Conservation (phyloP, 2,888 invertebrate species). For the Drosophila tripunctata region DNA sequence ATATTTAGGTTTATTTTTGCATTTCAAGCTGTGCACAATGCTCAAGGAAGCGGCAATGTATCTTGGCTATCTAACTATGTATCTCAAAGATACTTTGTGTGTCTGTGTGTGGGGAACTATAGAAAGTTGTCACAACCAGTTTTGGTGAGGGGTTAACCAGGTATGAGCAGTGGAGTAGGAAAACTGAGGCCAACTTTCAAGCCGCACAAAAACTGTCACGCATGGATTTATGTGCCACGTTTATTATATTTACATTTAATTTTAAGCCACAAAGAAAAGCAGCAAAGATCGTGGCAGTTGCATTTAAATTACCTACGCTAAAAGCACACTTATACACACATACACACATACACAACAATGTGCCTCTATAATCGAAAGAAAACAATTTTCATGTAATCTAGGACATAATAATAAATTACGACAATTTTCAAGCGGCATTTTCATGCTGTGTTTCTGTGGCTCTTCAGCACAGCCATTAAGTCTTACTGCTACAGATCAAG, state of each 20-base stretch:
- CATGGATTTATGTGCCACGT: slow-evolving; percentile 77
- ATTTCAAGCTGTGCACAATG: slow-evolving; percentile 50
- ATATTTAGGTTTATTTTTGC: slow-evolving; percentile 73
- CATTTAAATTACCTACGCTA: slow-evolving; percentile 58
- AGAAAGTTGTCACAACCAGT: slow-evolving; percentile 80
- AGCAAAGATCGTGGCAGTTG: slow-evolving; percentile 54
- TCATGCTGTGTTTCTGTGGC: slow-evolving; percentile 40
- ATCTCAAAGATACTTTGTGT: slow-evolving; percentile 28
- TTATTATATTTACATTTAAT: slow-evolving; percentile 78
- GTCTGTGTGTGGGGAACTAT: slow-evolving; percentile 40
- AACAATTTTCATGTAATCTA: slow-evolving; percentile 82
- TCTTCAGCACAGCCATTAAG: slow-evolving; percentile 50
- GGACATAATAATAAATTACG: slow-evolving; percentile 83
- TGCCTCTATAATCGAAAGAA: slow-evolving; percentile 74
- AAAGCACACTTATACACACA: slow-evolving; percentile 22
- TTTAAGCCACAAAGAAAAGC: slow-evolving; percentile 57
- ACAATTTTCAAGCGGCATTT: slow-evolving; percentile 78
- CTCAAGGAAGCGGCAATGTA: slow-evolving; percentile 75
- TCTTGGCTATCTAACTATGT: slow-evolving; percentile 26
- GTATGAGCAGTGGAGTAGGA: background rate
- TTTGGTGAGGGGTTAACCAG: slow-evolving; percentile 31
- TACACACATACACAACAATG: slow-evolving; percentile 19
- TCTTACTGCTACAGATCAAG: slow-evolving; percentile 24
- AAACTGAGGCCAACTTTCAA: slow-evolving; percentile 52
- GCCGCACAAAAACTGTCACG: slow-evolving; percentile 70